Base-by-base conservation (phyloP, 2,797 vertebrate species). In the Ceryle rudis region DNA sequence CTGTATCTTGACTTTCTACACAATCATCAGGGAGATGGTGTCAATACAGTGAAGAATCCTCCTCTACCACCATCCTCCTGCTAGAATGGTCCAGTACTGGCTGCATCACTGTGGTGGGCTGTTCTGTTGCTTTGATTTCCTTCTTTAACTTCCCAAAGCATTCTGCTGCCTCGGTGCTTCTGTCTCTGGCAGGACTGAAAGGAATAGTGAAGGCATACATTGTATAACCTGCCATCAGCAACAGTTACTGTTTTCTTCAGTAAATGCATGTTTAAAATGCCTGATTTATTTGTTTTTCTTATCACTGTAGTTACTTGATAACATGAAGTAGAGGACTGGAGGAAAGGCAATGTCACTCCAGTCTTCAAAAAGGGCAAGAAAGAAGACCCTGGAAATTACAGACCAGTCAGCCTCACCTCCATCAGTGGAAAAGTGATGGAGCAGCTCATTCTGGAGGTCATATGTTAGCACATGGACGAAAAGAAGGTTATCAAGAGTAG, bases 71-170 rank as follows among this genome's bases (percentile, higher is more conserved):
- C 14, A 55, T 33, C 39, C 16, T 81, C 22, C 31, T 65, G 44
- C 39, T 55, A 37, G 10, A 86, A 80, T 0, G 0, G 35, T 78
- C 57, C 57, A 57, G 28, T 0, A 0, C 25, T 73, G 62, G 11
- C 52, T 41, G 9, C 70, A 51, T 10, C 51, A 19, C 28, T 49
- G 10, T 16, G 4, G 2, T 28, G 44, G 17, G 29, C 20, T 66
- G 31, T n/a, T 44, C 10, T 46, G 3, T 55, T 71, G 71, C 65
- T 71, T 29, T 55, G 2, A 22, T 87, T 85, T 79, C 11, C 35
- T 74, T 14, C 29, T 79, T 71, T 58, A 46, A 29, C 26, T 78
- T 71, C 79, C 55, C 81, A 89, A 90, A 42, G 25, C 19, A 15
- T 18, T 33, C 49, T 73, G 23, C 21, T 28, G 5, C 35, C 10